Evolutionary conservation across 2,113 vertebrate genomes (phyloP).

Genomic region (Lamprotornis superbus): DNA sequence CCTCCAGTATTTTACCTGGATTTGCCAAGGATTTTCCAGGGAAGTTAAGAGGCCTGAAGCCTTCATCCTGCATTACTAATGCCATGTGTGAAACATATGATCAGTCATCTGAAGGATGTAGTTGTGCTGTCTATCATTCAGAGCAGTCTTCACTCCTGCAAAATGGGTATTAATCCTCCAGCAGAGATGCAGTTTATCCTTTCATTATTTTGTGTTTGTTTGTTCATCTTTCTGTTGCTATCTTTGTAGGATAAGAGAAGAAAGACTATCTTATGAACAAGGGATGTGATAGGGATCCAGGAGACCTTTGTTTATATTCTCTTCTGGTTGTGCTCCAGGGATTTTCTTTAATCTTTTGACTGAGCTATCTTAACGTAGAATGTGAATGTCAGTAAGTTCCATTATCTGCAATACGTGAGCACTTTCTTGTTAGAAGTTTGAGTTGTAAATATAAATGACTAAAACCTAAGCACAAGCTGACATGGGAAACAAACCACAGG

Average conservation of each 20-base stretch:
- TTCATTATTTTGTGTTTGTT: background rate
- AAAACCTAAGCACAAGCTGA: background rate
- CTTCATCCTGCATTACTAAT: background rate
- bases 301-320: background rate
- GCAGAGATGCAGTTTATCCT: background rate
- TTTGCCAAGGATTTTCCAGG: background rate
- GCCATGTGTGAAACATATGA: rapidly evolving
- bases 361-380: background rate
- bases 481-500: background rate
- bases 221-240: background rate
- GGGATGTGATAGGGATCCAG: background rate
- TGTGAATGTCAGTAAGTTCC: background rate
- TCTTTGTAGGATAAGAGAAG: background rate
- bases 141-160: background rate
- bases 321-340: background rate
- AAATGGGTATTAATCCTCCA: background rate
- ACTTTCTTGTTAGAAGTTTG: background rate
- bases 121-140: background rate
- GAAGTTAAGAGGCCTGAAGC: background rate
- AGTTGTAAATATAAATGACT: background rate
- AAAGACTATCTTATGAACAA: background rate
- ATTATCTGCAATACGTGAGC: background rate
- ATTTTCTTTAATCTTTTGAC: background rate
- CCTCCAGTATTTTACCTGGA: background rate
- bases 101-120: background rate